Evolutionary conservation across 23 tunicate genomes (phyloP).

Genomic region (Styela plicata): DNA sequence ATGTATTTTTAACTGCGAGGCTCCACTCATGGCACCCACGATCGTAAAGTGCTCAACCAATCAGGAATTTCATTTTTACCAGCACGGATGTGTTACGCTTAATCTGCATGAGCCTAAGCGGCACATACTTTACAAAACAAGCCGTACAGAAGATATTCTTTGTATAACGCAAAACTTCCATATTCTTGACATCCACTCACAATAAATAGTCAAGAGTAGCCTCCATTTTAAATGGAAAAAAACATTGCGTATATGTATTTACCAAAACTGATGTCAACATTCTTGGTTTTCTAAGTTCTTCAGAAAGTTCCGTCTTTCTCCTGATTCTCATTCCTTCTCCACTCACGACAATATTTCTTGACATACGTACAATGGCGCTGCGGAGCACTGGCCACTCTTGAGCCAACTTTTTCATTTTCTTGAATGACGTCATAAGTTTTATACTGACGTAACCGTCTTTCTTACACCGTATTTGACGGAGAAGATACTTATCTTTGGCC

Average conservation of each 20-base stretch:
- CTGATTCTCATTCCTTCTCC: constrained; percentile 80
- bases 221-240: no score
- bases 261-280: constrained; percentile 87
- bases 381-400: constrained; percentile 89
- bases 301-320: constrained; percentile 56
- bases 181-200: no score
- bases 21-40: no score
- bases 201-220: no score
- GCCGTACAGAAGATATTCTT: no score
- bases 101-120: no score
- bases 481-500: constrained; percentile 41
- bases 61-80: no score
- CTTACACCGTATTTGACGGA: constrained; percentile 50
- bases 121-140: no score
- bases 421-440: constrained; percentile 32
- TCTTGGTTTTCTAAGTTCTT: constrained; percentile 71
- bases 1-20: no score
- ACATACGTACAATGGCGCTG: constrained; percentile 83
- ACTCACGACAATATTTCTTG: constrained; percentile 58
- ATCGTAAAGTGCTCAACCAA: no score
- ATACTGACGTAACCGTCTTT: constrained; percentile 40
- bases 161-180: no score
- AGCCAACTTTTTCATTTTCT: constrained; percentile 88
- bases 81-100: no score
- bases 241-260: constrained; percentile 22